Evolutionary conservation across 2,797 vertebrate genomes (phyloP).

Genomic region (Falco berigora): DNA sequence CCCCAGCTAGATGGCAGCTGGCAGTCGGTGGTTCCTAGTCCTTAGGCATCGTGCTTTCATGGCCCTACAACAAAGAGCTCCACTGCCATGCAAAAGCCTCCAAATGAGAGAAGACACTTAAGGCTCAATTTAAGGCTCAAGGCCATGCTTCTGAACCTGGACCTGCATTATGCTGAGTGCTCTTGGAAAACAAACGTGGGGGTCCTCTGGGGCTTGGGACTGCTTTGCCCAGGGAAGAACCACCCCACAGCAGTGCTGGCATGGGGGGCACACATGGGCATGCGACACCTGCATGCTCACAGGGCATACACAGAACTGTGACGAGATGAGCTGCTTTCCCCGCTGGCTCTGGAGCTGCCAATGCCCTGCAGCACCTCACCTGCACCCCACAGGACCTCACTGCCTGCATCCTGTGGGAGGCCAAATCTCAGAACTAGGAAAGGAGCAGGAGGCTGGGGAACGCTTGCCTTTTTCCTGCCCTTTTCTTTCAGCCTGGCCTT

Average conservation of each 20-base stretch:
- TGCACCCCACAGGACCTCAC: neutral
- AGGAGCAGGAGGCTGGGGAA: neutral
- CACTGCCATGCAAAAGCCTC: neutral
- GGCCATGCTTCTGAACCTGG: neutral
- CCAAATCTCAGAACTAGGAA: neutral
- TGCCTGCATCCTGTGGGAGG: neutral
- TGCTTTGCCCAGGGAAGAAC: neutral
- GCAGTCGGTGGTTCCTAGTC: neutral
- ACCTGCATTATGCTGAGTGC: neutral
- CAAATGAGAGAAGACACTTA: neutral
- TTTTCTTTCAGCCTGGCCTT: slow-evolving; percentile 86
- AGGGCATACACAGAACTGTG: neutral
- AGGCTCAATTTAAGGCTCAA: neutral
- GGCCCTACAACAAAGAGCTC: neutral
- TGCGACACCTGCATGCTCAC: fast-evolving
- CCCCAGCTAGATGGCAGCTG: neutral
- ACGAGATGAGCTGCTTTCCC: neutral
- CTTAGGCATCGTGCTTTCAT: neutral
- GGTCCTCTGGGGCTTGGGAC: neutral
- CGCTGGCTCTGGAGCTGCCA: neutral
- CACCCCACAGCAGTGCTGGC: neutral
- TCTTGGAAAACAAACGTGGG: neutral
- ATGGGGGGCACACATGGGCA: neutral
- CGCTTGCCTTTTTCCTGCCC: slow-evolving; percentile 84
- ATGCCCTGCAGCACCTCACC: neutral